Evolutionary conservation across 2,888 invertebrate genomes (phyloP).

Genomic region (Zygaena filipendulae): DNA sequence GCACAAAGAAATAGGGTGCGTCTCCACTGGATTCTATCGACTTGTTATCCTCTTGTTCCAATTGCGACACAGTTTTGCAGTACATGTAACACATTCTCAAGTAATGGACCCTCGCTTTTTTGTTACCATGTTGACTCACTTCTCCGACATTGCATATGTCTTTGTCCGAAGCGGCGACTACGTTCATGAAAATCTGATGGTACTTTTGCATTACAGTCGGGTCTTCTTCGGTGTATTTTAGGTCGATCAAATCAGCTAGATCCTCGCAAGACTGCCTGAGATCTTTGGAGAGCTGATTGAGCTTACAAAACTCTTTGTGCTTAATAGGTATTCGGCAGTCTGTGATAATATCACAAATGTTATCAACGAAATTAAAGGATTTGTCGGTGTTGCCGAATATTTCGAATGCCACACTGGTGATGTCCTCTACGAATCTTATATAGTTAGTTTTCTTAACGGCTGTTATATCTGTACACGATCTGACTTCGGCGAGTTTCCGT

Average conservation of each 20-base stretch:
- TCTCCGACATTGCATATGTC: constrained; percentile 52
- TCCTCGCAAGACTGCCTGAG: constrained; percentile 60
- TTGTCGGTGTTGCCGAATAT: constrained; percentile 58
- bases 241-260: constrained; percentile 39
- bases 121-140: constrained; percentile 39
- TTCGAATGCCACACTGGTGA: constrained; percentile 59
- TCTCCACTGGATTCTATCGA: constrained; percentile 30
- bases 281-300: constrained; percentile 53
- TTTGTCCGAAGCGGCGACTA: constrained; percentile 55
- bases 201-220: constrained; percentile 45
- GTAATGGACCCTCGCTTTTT: constrained; percentile 53
- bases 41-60: constrained; percentile 45
- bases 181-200: constrained; percentile 62
- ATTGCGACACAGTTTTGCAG: constrained; percentile 64
- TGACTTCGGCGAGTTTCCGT: constrained; percentile 56
- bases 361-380: constrained; percentile 50
- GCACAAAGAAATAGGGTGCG: constrained; percentile 57
- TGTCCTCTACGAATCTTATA: constrained; percentile 56
- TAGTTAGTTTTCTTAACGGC: constrained; percentile 57
- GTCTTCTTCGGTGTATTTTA: constrained; percentile 28
- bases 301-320: constrained; percentile 58
- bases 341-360: constrained; percentile 48
- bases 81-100: constrained; percentile 68
- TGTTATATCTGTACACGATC: constrained; percentile 44
- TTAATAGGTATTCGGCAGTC: constrained; percentile 58